Base-by-base conservation (phyloP, 1,140 invertebrate genomes). In the Drosophila nannoptera region DNA sequence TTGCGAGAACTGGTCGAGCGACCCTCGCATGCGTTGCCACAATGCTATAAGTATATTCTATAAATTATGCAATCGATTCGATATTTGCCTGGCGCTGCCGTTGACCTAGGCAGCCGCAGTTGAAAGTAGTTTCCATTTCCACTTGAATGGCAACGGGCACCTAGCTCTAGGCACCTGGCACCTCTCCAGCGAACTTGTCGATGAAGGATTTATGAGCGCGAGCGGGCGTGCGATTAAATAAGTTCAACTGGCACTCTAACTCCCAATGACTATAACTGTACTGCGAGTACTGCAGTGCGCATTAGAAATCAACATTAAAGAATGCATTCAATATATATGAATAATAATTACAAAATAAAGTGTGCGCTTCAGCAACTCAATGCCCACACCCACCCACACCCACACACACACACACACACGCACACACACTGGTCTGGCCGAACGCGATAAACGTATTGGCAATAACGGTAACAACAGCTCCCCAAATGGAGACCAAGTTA, bases 181-280 rank as follows among this genome's bases (percentile, higher is more conserved):
- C 36, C 22, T 22, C 22, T 40, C 36, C 36, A 54, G 16, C 36
- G 16, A 29, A 55, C 45, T 52, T 53, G 60, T 77, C 63, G 52
- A 43, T 78, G 75, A 78, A 68, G 76, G 80, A 84, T 84, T 84
- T 84, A 84, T 86, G 81, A 66, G 55, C 42, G 52, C 38, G 43
- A 45, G 9, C 61, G 45, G 36, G 7, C 4, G 48, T 45, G 16
- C 53, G 75, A 61, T 36, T 70, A 76, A 77, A 58, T 22, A 22
- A 62, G 75, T 68, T 75, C 64, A 69, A 22, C 22, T 38, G 69
- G 68, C 66, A 83, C 73, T 81, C 49, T 16, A 69, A 46, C 40
- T 29, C 6, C 52, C 56, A 55, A 22, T 22, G 22, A 43, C 40
- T 33, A n/a, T 60, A 67, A 67, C 58, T 72, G 54, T 61, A 67